Evolutionary conservation across 2,113 vertebrate species (phyloP).

Genomic region (Cryptomyrus ogoouensis): DNA sequence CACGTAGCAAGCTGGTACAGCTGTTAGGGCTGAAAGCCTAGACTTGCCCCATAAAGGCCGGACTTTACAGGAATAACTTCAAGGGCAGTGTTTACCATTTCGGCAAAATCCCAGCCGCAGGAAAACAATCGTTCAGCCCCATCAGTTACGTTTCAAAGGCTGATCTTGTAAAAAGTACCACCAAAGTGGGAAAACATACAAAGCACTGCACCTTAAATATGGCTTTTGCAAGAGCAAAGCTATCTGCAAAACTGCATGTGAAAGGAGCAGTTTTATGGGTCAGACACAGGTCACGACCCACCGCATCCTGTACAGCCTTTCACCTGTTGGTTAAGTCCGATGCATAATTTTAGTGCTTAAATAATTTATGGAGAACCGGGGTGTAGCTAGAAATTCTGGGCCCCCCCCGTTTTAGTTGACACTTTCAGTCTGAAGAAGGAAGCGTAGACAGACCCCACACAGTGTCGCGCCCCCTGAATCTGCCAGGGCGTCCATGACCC

Average conservation of each 20-base stretch:
- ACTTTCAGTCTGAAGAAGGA: not conserved
- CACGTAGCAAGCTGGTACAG: not conserved
- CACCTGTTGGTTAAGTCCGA: not conserved
- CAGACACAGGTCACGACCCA: not conserved
- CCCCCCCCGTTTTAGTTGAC: not conserved
- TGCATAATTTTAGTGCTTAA: not conserved
- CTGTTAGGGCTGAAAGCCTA: not conserved
- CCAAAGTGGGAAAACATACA: not conserved
- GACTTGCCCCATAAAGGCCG: not conserved
- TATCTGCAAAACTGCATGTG: not conserved
- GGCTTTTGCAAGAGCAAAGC: not conserved
- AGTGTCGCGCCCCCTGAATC: not conserved
- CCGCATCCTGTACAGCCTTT: not conserved
- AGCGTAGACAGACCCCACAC: not conserved
- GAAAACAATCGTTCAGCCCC: not conserved
- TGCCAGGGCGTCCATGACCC: not conserved
- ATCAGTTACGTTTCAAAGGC: not conserved
- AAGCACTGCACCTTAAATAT: not conserved
- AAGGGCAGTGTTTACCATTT: not conserved
- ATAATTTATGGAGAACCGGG: not conserved
- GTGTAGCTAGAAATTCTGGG: not conserved
- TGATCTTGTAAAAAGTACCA: not conserved
- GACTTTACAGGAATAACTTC: not conserved
- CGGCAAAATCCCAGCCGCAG: not conserved
- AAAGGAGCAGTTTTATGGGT: not conserved